These are phyloP conservation scores for Erythrocercus mccallii DNA, from an alignment of 2,113 vertebrate genomes.

Conservation along the genomic window DNA sequence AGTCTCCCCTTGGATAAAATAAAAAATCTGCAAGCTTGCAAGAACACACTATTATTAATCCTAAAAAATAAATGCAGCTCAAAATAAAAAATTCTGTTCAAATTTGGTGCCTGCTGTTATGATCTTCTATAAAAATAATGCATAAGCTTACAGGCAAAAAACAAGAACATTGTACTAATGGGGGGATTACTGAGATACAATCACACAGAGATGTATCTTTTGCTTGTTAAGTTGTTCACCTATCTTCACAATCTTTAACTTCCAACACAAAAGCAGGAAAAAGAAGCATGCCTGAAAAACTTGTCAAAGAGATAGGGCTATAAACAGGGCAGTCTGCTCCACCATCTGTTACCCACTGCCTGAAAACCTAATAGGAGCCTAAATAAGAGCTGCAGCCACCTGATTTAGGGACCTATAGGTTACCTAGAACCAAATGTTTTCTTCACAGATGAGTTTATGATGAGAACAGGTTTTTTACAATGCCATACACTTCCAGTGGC, in stretches of 20 bases:
- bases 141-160: neutral
- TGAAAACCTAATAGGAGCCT: neutral
- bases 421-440: neutral
- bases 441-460: neutral
- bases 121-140: neutral
- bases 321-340: neutral
- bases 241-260: neutral
- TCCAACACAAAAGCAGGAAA: constrained; percentile 40
- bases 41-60: neutral
- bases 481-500: neutral
- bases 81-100: neutral
- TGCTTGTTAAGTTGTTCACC: neutral
- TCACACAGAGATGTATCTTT: neutral
- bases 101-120: neutral
- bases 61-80: neutral
- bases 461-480: neutral
- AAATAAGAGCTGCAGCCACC: neutral
- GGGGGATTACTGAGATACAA: neutral
- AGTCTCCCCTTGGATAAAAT: neutral
- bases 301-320: neutral
- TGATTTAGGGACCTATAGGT: neutral
- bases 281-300: constrained; percentile 22
- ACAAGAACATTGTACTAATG: neutral
- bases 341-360: neutral
- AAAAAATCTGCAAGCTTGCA: neutral